A percentile compares a stretch with the other conserved stretches of the same genome.
phyloP scores from a whole-genome alignment of 2,113 vertebrate genomes.

The Megalops atlanticus region DNA sequence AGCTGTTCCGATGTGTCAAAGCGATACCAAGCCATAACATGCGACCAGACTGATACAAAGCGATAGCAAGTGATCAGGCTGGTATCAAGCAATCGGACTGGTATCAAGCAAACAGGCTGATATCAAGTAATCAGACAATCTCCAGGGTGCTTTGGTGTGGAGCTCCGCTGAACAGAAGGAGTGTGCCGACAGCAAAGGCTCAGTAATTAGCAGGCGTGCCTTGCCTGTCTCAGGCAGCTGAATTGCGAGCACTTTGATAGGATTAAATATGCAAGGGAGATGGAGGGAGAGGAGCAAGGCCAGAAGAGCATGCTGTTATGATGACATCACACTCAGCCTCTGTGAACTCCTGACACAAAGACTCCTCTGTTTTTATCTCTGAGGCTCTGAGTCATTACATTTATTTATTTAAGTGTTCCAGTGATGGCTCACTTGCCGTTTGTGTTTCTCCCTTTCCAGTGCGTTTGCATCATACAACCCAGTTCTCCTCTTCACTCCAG shows the following conservation, averaged over 20 bases:
- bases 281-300: background rate
- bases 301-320: background rate
- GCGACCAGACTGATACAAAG: no score
- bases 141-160: background rate
- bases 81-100: no score
- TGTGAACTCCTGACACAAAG: background rate
- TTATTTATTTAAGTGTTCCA: background rate
- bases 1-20: background rate
- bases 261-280: background rate
- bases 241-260: background rate
- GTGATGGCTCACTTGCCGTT: background rate
- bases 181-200: background rate
- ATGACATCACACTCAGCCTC: background rate
- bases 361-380: background rate
- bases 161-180: background rate
- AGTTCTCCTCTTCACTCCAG: background rate
- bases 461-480: background rate
- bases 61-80: no score
- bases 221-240: background rate
- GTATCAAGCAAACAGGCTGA: no score
- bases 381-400: background rate
- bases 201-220: background rate
- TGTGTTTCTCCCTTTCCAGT: background rate
- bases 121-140: background rate
- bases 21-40: background rate